A percentile compares a stretch with the other conserved stretches of the same genome.
Conservation (phyloP, 1,140 invertebrate species). For the Lordiphosa stackelbergi region DNA sequence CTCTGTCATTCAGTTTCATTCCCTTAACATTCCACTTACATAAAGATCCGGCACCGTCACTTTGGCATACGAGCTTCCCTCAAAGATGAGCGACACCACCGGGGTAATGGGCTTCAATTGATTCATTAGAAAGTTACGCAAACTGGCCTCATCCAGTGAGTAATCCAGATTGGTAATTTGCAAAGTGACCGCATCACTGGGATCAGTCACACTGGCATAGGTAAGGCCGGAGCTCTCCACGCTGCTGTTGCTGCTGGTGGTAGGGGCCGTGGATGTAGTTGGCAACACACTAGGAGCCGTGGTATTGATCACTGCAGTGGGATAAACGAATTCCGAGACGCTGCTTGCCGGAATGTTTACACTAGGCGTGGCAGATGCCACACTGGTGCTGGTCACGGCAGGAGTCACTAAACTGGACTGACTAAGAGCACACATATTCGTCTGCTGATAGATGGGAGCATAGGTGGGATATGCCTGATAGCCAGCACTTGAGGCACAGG, state of each 20-base stretch:
- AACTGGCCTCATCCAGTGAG: slow-evolving; percentile 64
- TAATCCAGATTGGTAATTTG: slow-evolving; percentile 76
- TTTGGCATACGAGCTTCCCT: slow-evolving; percentile 70
- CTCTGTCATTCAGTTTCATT: not conserved
- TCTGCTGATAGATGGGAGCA: slow-evolving; percentile 37
- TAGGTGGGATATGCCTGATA: slow-evolving; percentile 19
- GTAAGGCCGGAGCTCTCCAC: slow-evolving; percentile 4
- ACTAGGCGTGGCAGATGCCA: not conserved
- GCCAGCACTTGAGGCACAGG: not conserved
- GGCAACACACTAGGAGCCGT: slow-evolving; percentile 15
- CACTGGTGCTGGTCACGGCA: not conserved
- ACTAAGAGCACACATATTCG: slow-evolving; percentile 7
- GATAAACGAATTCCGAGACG: slow-evolving; percentile 2
- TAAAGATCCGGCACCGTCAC: slow-evolving; percentile 74
- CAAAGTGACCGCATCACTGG: slow-evolving; percentile 59
- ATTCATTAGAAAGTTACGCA: slow-evolving; percentile 63
- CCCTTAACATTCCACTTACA: slow-evolving; percentile 38
- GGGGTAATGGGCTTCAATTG: slow-evolving; percentile 75
- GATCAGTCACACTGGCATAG: slow-evolving; percentile 27
- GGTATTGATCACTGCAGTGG: slow-evolving; percentile 17
- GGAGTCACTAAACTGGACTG: not conserved
- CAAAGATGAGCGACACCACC: slow-evolving; percentile 68
- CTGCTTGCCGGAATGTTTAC: slow-evolving; percentile 1
- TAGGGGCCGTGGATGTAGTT: not conserved
- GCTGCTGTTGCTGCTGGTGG: not conserved